These are phyloP conservation scores for Ochropacha duplaris DNA, from an alignment of 2,888 invertebrate species.

Conservation along the genomic window DNA sequence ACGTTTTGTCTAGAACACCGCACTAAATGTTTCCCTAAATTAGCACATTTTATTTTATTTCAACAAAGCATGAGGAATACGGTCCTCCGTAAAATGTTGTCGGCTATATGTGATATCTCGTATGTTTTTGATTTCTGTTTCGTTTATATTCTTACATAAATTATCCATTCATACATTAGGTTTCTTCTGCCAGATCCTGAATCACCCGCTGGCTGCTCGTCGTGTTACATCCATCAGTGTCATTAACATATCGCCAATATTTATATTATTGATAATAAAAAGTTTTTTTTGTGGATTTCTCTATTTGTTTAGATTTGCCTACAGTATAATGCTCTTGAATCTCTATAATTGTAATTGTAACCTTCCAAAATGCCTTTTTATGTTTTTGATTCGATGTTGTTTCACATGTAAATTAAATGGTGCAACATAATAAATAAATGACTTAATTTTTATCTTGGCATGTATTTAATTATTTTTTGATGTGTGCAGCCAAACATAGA, in stretches of 20 bases:
- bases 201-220: slow-evolving; percentile 13
- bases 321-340: not conserved
- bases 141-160: slow-evolving; percentile 15
- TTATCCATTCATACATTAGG: not conserved
- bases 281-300: not conserved
- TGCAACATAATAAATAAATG: not conserved
- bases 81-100: slow-evolving; percentile 43
- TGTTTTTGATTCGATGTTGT: not conserved
- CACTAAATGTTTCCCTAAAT: slow-evolving; percentile 72
- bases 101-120: slow-evolving; percentile 39
- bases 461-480: slow-evolving; percentile 1
- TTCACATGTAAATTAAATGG: not conserved
- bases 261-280: not conserved
- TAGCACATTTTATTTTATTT: slow-evolving; percentile 62
- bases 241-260: not conserved
- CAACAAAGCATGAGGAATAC: slow-evolving; percentile 45
- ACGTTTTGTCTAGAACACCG: slow-evolving; percentile 64
- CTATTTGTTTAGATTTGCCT: not conserved
- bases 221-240: slow-evolving; percentile 3
- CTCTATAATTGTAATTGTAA: not conserved
- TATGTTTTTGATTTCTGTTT: slow-evolving; percentile 31
- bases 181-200: not conserved
- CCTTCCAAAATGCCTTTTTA: not conserved
- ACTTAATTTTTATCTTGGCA: not conserved
- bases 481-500: not conserved